A percentile compares a stretch with the other conserved stretches of the same genome.
These are phyloP conservation scores for Tetraneura akinire DNA, from an alignment of 1,140 invertebrate species.

Conservation along the genomic window DNA sequence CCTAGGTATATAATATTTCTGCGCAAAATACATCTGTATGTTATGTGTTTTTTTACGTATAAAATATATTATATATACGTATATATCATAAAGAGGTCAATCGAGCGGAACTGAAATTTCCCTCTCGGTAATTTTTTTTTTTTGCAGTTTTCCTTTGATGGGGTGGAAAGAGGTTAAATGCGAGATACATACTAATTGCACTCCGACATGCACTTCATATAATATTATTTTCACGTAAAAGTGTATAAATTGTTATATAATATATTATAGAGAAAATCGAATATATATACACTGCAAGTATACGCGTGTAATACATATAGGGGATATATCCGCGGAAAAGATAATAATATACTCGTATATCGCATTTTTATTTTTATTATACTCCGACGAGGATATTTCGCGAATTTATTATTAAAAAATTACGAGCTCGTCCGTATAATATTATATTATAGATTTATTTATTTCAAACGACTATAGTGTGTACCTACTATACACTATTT, in stretches of 20 bases:
- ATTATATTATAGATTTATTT: no score
- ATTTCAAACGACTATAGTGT: no score
- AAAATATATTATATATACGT: neutral
- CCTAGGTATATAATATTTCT: neutral
- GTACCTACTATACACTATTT: no score
- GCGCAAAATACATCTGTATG: neutral
- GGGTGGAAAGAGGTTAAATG: neutral
- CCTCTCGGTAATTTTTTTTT: neutral
- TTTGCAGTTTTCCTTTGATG: neutral
- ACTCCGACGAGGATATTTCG: no score
- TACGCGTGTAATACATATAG: no score
- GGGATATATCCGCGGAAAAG: no score
- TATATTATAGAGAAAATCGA: neutral
- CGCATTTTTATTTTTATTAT: no score
- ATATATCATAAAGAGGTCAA: constrained; percentile 25
- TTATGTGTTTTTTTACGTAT: neutral
- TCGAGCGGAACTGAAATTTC: constrained; percentile 3
- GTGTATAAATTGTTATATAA: no score
- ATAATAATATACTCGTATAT: no score
- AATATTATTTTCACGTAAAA: constrained; percentile 7
- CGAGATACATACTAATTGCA: constrained; percentile 38
- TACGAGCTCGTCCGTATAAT: no score
- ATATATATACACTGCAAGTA: no score
- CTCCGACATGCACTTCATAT: constrained; percentile 15
- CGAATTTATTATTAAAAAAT: no score